Conservation (phyloP, 2,888 invertebrate genomes). For the Thysanoteuthis rhombus region DNA sequence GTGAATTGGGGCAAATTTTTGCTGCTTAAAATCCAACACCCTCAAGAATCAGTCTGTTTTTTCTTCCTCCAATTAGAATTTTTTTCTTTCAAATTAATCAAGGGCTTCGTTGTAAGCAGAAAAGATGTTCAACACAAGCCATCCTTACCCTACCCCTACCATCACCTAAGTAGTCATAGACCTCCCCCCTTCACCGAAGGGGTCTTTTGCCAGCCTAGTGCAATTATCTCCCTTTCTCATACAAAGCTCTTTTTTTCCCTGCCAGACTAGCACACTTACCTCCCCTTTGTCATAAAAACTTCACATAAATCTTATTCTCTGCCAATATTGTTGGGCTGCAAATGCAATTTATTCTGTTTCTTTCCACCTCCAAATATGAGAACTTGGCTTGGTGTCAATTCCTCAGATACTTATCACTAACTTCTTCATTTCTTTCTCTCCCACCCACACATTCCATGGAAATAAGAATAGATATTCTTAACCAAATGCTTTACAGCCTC, state of each 20-base stretch:
- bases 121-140: neutral
- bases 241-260: neutral
- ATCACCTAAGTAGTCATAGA: neutral
- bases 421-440: too few relatives aligned
- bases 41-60: neutral
- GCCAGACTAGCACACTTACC: neutral
- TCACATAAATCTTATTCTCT: neutral
- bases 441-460: too few relatives aligned
- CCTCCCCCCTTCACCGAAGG: neutral
- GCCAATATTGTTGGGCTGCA: neutral
- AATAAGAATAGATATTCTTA: too few relatives aligned
- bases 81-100: neutral
- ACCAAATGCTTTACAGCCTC: too few relatives aligned
- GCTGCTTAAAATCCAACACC: neutral
- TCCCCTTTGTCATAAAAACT: neutral
- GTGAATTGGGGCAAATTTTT: neutral
- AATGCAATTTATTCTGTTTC: neutral
- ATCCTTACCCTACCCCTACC: neutral
- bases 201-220: neutral
- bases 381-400: neutral
- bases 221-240: neutral
- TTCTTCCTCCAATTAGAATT: neutral
- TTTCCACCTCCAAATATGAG: neutral
- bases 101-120: neutral
- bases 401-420: neutral